phyloP scores from a whole-genome alignment of 2,888 invertebrate genomes.

The Drosophila kokeensis region DNA sequence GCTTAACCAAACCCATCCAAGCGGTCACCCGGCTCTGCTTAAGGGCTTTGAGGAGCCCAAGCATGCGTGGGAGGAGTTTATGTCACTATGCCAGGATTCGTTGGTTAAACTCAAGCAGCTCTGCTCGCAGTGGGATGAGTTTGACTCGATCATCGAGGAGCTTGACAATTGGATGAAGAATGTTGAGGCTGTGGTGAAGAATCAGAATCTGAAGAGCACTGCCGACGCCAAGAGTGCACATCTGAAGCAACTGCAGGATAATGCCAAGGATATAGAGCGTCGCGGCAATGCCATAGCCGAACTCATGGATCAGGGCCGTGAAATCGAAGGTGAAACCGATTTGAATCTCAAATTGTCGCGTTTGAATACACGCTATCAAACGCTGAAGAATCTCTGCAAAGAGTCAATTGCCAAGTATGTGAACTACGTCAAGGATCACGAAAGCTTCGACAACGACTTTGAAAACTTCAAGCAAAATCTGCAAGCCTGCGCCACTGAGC shows the following conservation, averaged over 20 bases:
- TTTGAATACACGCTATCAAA: constrained; percentile 92
- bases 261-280: constrained; percentile 89
- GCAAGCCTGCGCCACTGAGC: constrained; percentile 89
- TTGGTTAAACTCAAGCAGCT: constrained; percentile 90
- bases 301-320: constrained; percentile 89
- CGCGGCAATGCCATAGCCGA: constrained; percentile 89
- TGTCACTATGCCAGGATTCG: constrained; percentile 89
- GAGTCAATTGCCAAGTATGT: constrained; percentile 94
- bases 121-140: constrained; percentile 92
- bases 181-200: constrained; percentile 93
- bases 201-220: constrained; percentile 94
- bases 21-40: constrained; percentile 90
- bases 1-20: constrained; percentile 90
- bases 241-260: constrained; percentile 90
- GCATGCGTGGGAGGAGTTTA: constrained; percentile 91
- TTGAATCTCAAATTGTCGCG: constrained; percentile 91
- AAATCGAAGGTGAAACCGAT: constrained; percentile 91
- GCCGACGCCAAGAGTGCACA: constrained; percentile 93
- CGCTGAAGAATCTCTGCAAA: constrained; percentile 91
- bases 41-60: constrained; percentile 91
- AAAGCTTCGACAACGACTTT: constrained; percentile 91
- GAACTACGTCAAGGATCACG: constrained; percentile 94
- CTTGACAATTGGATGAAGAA: constrained; percentile 94
- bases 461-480: constrained; percentile 91
- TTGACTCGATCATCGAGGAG: constrained; percentile 91